Evolutionary conservation across 2,113 vertebrate genomes (phyloP).

Genomic region (Coryphaenoides rupestris): DNA sequence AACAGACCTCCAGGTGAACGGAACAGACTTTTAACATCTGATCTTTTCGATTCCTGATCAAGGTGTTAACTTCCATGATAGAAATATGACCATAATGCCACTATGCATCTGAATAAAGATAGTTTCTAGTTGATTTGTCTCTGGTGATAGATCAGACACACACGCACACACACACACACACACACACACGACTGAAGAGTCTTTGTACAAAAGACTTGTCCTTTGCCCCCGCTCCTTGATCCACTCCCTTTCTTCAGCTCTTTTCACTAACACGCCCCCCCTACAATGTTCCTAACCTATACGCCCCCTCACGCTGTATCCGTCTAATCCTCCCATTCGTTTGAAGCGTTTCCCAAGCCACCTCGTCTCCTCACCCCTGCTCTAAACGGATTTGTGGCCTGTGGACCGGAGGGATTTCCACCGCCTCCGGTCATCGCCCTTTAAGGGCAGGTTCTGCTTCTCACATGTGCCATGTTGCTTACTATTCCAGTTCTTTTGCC

Average conservation of each 20-base stretch:
- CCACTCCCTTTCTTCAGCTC: background rate
- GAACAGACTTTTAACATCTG: too few relatives aligned
- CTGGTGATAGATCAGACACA: too few relatives aligned
- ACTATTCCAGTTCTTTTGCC: too few relatives aligned
- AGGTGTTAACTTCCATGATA: too few relatives aligned
- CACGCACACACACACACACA: too few relatives aligned
- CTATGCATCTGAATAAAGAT: too few relatives aligned
- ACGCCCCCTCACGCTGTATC: background rate
- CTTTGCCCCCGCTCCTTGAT: background rate
- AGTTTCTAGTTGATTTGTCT: too few relatives aligned
- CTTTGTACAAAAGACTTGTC: too few relatives aligned
- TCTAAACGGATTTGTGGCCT: background rate
- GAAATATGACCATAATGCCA: too few relatives aligned
- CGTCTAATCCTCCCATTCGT: constrained; percentile 33
- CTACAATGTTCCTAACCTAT: too few relatives aligned
- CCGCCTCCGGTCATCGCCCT: background rate
- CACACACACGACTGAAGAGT: background rate
- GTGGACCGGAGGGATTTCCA: constrained; percentile 7
- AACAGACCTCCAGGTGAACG: too few relatives aligned
- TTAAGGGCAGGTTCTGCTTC: background rate
- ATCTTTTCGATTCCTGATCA: too few relatives aligned
- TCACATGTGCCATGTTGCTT: constrained; percentile 1
- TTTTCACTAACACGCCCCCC: background rate
- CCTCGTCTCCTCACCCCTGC: constrained; percentile 12
- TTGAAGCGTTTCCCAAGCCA: constrained; percentile 27